A percentile compares a stretch with the other conserved stretches of the same genome.
These are phyloP conservation scores for Heliconius aoede DNA, from an alignment of 2,888 invertebrate genomes.

Conservation along the genomic window DNA sequence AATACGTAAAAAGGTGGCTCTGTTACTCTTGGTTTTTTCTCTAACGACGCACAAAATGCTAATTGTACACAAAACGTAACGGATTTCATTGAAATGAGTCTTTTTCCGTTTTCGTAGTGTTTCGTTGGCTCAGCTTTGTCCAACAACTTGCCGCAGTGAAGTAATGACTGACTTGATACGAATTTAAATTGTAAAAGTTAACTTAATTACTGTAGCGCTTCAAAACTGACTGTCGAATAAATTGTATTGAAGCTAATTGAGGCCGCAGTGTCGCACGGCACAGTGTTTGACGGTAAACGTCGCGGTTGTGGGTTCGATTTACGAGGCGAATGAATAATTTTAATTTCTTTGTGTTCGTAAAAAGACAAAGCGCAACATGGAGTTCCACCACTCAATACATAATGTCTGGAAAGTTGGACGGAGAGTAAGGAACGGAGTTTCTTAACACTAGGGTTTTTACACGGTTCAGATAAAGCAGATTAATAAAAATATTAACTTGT, in stretches of 20 bases:
- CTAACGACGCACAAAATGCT: neutral
- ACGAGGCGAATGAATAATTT: neutral
- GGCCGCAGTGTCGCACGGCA: neutral
- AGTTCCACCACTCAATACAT: neutral
- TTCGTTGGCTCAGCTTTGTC: slow-evolving; percentile 8
- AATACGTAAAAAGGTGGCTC: neutral
- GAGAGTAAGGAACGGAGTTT: too few species aligned
- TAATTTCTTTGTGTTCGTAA: neutral
- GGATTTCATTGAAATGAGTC: neutral
- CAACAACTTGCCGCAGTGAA: slow-evolving; percentile 5
- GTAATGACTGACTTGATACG: slow-evolving; percentile 16
- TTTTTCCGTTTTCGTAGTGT: neutral
- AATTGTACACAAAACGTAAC: neutral
- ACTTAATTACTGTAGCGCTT: slow-evolving; percentile 19
- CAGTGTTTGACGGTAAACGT: neutral
- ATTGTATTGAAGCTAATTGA: slow-evolving; percentile 1
- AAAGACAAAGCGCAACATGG: neutral
- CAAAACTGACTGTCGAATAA: neutral
- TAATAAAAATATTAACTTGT: neutral
- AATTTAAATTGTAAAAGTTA: slow-evolving; percentile 23
- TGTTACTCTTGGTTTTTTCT: neutral
- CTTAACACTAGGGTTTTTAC: too few species aligned
- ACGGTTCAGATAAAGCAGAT: neutral
- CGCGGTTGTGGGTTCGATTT: neutral
- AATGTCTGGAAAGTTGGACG: neutral